Conservation (phyloP, 2,888 invertebrate genomes). For the Rhyacophila evoluta region DNA sequence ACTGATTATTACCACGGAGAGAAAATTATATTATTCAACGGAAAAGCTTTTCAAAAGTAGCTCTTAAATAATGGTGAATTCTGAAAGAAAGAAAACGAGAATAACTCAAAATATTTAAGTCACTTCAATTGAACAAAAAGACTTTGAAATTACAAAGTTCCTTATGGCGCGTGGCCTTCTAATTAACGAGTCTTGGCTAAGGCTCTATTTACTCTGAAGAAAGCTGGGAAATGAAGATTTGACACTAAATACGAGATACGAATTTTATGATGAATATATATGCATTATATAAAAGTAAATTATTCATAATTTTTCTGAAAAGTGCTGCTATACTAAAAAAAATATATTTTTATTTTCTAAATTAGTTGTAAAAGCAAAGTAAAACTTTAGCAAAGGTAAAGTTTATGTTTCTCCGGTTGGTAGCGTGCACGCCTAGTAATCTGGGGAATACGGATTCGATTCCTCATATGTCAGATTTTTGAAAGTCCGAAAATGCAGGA, state of each 20-base stretch:
- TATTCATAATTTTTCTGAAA: no score
- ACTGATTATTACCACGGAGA: neutral
- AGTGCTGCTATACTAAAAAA: no score
- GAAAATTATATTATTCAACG: conserved; percentile 9
- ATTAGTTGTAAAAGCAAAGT: no score
- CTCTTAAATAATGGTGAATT: neutral
- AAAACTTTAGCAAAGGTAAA: no score
- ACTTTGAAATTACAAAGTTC: conserved; percentile 17
- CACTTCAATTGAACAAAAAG: conserved; percentile 24
- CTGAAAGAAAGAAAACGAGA: neutral
- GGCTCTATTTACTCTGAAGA: neutral
- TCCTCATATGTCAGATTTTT: no score
- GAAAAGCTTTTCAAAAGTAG: neutral
- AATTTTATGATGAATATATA: no score
- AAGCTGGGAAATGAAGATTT: neutral
- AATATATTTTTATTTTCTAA: no score
- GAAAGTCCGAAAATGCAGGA: no score
- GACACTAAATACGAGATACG: neutral
- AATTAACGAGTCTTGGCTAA: neutral
- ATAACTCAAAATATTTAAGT: conserved; percentile 8
- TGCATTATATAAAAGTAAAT: no score
- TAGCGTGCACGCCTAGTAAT: no score
- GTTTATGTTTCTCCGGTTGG: no score
- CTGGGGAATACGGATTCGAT: no score
- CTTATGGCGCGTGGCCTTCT: conserved; percentile 18